A percentile compares a stretch with the other conserved stretches of the same genome.
These are phyloP conservation scores for Theropithecus gelada DNA, from an alignment of 2,113 vertebrate genomes.

Conservation along the genomic window DNA sequence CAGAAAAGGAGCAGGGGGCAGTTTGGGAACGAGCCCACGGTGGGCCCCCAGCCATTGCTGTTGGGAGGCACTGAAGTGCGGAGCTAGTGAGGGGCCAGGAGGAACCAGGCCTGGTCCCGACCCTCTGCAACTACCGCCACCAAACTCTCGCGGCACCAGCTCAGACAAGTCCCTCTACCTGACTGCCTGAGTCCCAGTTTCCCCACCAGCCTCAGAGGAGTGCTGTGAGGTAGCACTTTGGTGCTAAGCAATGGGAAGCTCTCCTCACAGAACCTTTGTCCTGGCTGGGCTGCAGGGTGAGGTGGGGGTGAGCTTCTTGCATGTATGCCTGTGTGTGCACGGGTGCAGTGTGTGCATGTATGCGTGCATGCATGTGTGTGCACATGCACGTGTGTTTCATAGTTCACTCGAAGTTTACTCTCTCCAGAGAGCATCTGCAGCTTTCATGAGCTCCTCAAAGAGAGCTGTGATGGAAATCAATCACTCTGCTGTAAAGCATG, in stretches of 20 bases:
- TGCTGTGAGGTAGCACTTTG: not conserved
- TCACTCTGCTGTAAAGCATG: not conserved
- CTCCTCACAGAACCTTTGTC: too few relatives aligned
- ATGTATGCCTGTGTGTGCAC: rapidly evolving
- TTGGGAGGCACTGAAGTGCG: not conserved
- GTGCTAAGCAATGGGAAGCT: not conserved
- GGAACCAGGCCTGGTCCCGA: not conserved
- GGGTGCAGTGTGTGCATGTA: not conserved
- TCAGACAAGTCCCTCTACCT: not conserved
- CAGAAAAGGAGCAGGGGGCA: not conserved
- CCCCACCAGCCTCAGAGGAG: not conserved
- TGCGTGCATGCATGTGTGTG: rapidly evolving
- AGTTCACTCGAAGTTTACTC: not conserved
- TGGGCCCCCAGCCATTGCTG: not conserved
- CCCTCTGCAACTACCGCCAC: not conserved
- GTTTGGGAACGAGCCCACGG: not conserved
- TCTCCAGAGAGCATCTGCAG: not conserved
- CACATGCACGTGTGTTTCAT: too few relatives aligned
- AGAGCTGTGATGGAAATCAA: not conserved
- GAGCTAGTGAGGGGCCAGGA: not conserved
- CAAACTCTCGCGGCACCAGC: not conserved
- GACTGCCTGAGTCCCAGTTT: not conserved
- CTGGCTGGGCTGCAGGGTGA: not conserved
- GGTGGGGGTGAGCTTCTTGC: not conserved
- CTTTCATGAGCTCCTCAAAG: not conserved